A percentile compares a stretch with the other conserved stretches of the same genome.
phyloP scores from a whole-genome alignment of 1,140 invertebrate genomes.

The Oedothorax gibbosus region DNA sequence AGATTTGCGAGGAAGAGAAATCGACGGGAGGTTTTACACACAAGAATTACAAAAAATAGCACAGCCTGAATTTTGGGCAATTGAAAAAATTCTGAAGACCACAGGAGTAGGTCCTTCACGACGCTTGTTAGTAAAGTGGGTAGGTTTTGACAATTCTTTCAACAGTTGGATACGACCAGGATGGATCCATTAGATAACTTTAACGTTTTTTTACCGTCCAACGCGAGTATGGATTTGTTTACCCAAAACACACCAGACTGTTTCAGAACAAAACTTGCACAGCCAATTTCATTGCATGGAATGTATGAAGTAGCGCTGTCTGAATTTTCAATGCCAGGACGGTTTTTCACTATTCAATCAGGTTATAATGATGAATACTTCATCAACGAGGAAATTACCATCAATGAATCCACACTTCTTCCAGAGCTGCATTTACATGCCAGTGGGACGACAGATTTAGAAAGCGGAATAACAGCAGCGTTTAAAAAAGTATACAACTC shows the following conservation, averaged over 20 bases:
- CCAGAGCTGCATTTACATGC: too few relatives aligned
- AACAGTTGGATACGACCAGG: neutral
- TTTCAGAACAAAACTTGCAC: neutral
- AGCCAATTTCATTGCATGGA: neutral
- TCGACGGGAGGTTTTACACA: neutral
- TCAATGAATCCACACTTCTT: too few relatives aligned
- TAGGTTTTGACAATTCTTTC: conserved; percentile 1
- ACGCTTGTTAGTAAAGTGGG: conserved; percentile 8
- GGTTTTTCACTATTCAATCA: neutral
- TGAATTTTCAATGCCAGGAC: neutral
- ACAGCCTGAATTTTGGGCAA: neutral
- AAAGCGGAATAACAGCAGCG: too few relatives aligned
- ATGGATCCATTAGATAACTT: neutral
- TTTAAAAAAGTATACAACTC: too few relatives aligned
- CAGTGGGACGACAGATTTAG: too few relatives aligned
- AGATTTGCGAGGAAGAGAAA: neutral
- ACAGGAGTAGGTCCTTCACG: neutral
- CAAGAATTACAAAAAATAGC: neutral
- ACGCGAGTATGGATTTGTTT: neutral
- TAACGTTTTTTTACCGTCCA: neutral
- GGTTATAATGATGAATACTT: neutral
- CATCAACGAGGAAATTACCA: too few relatives aligned
- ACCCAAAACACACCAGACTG: neutral
- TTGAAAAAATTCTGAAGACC: neutral
- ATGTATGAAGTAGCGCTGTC: neutral